Evolutionary conservation across 1,140 invertebrate species (phyloP), one percentile per base, ranked within the genome.

Genomic region (Drosophila saltans): DNA sequence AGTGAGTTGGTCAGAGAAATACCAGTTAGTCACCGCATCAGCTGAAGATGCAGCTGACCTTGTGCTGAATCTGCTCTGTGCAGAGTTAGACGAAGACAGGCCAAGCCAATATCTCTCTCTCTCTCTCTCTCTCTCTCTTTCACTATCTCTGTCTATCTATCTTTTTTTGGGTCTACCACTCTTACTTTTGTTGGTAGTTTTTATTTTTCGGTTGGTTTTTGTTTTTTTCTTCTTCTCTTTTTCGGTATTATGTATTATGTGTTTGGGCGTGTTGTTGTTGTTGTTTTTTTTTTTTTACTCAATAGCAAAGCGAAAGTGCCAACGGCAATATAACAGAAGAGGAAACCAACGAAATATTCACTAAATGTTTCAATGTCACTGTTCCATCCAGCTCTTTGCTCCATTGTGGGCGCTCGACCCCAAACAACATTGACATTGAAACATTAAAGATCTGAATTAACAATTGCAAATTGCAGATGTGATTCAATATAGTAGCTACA

Each of bases 21-120:
- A 84, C 81, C 80, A 82, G 81, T 84, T 84, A 79, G 72, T 82
- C 80, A 82, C 41, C 43, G 59, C 45, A 24, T 24, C 24, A 48
- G 45, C 74, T 72, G 83, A 86, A 85, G 83, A 86, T 86, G 82
- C 82, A 86, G 82, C 83, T 79, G 82, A 86, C 82, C 82, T 86
- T 86, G 82, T 88, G 82, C 82, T 78, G 82, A 88, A 86, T 86
- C 82, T 16, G 16, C 16, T 82, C 28, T 43, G 66, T 58, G 61
- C 52, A 70, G 48, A 69, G 28, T 33, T 30, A 64, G 36, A 59
- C 40, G 66, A 56, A 75, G 75, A 71, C 65, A 58, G 39, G 57
- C 72, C 58, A 43, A 72, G 28, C 24, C 26, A 45, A 59, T 24
- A 7, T 48, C 2, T 21, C 16, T 21, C 16, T 45, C 5, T 21